These are phyloP conservation scores for Apis florea DNA, from an alignment of 1,140 invertebrate species.

Conservation along the genomic window DNA sequence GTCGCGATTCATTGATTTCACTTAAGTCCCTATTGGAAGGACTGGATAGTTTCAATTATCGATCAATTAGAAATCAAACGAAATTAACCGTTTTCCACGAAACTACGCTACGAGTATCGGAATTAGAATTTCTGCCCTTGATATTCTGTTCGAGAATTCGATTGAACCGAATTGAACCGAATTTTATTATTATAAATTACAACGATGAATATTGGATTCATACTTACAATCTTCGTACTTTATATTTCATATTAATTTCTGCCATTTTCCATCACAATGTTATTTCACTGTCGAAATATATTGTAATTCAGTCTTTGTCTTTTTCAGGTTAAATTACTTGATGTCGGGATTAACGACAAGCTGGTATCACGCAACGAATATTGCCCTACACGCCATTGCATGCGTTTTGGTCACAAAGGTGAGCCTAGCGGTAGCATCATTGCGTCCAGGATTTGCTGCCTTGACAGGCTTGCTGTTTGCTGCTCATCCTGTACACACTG, in stretches of 20 bases:
- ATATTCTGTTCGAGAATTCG: not conserved
- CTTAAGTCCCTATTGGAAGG: slow-evolving; percentile 13
- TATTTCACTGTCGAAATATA: not conserved
- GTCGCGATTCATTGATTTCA: slow-evolving; percentile 18
- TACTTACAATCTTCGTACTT: no score
- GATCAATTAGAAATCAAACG: slow-evolving; percentile 62
- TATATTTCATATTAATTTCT: no score
- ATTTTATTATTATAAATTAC: no score
- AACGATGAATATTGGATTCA: no score
- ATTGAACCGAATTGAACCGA: not conserved
- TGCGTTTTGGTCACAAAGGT: slow-evolving; percentile 87
- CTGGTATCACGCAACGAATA: slow-evolving; percentile 89
- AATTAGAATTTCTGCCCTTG: not conserved
- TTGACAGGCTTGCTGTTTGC: slow-evolving; percentile 90
- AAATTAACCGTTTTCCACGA: slow-evolving; percentile 63
- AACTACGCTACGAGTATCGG: not conserved
- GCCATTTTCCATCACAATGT: no score
- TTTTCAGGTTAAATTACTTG: slow-evolving; percentile 87
- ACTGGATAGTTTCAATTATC: slow-evolving; percentile 63
- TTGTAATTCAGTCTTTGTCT: not conserved
- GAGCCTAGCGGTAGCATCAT: slow-evolving; percentile 83
- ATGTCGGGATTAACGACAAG: slow-evolving; percentile 85
- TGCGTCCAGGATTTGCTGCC: slow-evolving; percentile 84
- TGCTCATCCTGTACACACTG: slow-evolving; percentile 94
- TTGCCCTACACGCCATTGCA: slow-evolving; percentile 86